Evolutionary conservation across 1,140 invertebrate genomes (phyloP).

Genomic region (Aphelenchoides besseyi): DNA sequence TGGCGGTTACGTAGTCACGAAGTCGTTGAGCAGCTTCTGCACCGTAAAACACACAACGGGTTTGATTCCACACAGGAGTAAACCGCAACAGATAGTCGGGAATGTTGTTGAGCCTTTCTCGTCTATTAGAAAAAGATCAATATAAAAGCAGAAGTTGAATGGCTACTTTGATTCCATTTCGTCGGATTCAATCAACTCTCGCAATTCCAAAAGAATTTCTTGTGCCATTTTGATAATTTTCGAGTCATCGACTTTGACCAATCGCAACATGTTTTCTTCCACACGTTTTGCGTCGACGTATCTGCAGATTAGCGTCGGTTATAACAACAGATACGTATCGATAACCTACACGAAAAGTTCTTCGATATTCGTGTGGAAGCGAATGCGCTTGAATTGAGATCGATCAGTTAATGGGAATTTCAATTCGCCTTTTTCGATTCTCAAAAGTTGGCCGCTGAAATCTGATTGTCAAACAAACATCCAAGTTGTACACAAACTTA

Average conservation of each 20-base stretch:
- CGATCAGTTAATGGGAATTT: background rate
- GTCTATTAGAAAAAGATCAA: background rate
- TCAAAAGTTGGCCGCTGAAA: constrained; percentile 7
- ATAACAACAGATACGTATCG: background rate
- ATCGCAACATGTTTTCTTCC: constrained; percentile 20
- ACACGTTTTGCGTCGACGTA: constrained; percentile 28
- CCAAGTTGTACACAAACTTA: too few relatives aligned
- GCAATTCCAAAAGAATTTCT: background rate
- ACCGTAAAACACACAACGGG: constrained; percentile 26
- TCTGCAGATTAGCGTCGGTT: constrained; percentile 7
- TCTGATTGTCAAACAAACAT: too few relatives aligned
- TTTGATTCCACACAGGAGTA: constrained; percentile 32
- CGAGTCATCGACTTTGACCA: background rate
- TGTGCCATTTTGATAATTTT: background rate
- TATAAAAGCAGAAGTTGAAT: too few relatives aligned
- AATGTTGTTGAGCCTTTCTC: constrained; percentile 6
- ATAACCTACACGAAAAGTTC: background rate
- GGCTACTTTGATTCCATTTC: too few relatives aligned
- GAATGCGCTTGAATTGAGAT: background rate
- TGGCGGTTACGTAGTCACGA: constrained; percentile 28
- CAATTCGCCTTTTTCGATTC: constrained; percentile 20
- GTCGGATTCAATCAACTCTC: too few relatives aligned
- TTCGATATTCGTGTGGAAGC: constrained; percentile 5
- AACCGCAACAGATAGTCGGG: constrained; percentile 29
- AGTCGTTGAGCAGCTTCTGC: constrained; percentile 29